Conservation (phyloP, 2,797 vertebrate species). For the Chrosomus eos region DNA sequence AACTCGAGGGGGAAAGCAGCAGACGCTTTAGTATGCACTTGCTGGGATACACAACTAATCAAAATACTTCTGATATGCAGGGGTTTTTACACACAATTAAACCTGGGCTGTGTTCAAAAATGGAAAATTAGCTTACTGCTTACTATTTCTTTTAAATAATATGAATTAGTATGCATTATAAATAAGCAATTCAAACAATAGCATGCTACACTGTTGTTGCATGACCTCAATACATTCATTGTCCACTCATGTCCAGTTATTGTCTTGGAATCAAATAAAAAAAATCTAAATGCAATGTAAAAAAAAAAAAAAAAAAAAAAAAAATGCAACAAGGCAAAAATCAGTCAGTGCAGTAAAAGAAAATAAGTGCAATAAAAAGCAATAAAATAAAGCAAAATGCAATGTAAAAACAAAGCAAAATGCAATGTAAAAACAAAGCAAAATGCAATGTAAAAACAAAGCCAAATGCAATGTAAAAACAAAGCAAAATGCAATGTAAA, state of each 20-base stretch:
- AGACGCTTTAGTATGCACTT: neutral
- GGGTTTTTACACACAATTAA: neutral
- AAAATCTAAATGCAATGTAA: neutral
- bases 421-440: neutral
- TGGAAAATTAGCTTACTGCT: neutral
- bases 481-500: neutral
- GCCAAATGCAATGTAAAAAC: too few relatives aligned
- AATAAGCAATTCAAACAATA: neutral
- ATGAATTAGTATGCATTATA: neutral
- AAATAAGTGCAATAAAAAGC: neutral
- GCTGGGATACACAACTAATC: neutral
- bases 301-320: too few relatives aligned
- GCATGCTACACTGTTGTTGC: neutral
- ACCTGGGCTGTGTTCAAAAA: neutral
- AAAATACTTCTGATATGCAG: neutral
- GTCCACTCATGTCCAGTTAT: neutral
- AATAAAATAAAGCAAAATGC: neutral
- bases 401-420: neutral
- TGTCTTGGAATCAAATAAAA: neutral
- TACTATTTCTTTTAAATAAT: too few relatives aligned
- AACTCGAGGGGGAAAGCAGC: slow-evolving; percentile 15
- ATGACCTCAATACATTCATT: neutral
- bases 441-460: too few relatives aligned
- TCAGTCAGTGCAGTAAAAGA: neutral
- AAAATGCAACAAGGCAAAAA: neutral